phyloP scores from a whole-genome alignment of 1,140 invertebrate genomes.

The Lordiphosa mommai region DNA sequence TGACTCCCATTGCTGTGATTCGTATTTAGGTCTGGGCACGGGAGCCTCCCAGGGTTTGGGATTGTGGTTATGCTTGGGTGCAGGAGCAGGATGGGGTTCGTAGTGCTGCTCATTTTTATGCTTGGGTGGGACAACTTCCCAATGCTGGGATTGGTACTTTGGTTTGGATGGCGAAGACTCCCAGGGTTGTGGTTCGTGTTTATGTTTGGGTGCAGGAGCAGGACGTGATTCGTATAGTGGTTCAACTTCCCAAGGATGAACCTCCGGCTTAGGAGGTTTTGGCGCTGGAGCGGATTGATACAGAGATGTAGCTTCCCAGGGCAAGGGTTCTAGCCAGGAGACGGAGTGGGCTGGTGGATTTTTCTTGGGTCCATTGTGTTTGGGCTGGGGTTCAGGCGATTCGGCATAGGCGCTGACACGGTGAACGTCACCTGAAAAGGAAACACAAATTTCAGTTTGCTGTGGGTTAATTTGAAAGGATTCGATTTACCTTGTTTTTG shows the following conservation, averaged over 20 bases:
- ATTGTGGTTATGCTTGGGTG: not conserved
- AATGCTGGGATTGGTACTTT: not conserved
- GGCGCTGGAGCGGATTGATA: conserved; percentile 19
- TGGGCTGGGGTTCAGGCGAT: conserved; percentile 11
- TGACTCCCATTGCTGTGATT: not conserved
- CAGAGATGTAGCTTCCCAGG: conserved; percentile 33
- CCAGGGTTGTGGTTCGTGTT: no score
- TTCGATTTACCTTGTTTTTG: conserved; percentile 23
- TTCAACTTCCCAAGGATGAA: not conserved
- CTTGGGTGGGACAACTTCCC: not conserved
- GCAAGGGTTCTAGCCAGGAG: conserved; percentile 42
- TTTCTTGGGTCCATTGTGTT: not conserved
- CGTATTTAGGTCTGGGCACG: not conserved
- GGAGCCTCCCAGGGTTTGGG: no score
- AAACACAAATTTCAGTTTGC: not conserved
- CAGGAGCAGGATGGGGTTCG: not conserved
- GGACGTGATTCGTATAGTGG: not conserved
- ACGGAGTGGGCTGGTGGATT: conserved; percentile 8
- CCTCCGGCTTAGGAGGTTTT: conserved; percentile 5
- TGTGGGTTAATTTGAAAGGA: not conserved
- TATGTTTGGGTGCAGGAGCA: not conserved
- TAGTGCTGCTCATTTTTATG: not conserved
- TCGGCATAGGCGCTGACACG: conserved; percentile 27
- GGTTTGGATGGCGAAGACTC: not conserved
- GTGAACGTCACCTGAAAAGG: conserved; percentile 7